Base-by-base conservation (phyloP, 1,140 invertebrate species). In the Diuraphis noxia region DNA sequence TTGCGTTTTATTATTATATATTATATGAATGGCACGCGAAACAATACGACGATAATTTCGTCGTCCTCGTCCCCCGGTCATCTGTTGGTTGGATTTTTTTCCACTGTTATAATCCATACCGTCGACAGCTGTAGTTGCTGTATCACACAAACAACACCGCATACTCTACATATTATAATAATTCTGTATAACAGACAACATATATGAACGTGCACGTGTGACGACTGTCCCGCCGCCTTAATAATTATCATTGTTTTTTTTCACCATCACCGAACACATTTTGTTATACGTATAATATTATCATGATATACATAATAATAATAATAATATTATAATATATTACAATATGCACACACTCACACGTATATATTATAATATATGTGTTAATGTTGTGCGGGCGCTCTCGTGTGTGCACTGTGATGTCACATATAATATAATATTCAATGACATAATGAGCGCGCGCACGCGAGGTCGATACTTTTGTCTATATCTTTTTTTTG, bases 21-120 rank as follows among this genome's bases (percentile, higher is more conserved):
- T 17, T 30, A 40, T 19, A 40, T 63, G 87, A 41, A 88, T 88
- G 38, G 38, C 49, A 5, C 49, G 63, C 56, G 63, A 91, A 91
- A 91, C 89, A 91, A 91, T 91, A 91, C 36, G 36, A 40, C 89
- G 89, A 91, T 91, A 91, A 91, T 91, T 91, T 91, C 77, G 43
- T 43, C 30, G 63, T 40, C 13, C 43, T 91, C 77, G 41, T 82
- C 89, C 77, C 63, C 36, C 89, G 89, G 89, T 91, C 89, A 91
- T 91, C 89, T 79, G 72, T 90, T 38, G 52, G 21, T 34, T 9
- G 49, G 25, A 30, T 88, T 72, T 87, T 56, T 87, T 72, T 72
- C 56, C 30, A 85, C 34, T 10, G 46, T 56, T 88, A n/a, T n/a
- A n/a, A 88, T 63, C 86, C 86, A 21, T 40, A 46, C 49, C 36